A percentile compares a stretch with the other conserved stretches of the same genome.
phyloP scores from a whole-genome alignment of 2,888 invertebrate genomes.

The Phragmatobia fuliginosa region DNA sequence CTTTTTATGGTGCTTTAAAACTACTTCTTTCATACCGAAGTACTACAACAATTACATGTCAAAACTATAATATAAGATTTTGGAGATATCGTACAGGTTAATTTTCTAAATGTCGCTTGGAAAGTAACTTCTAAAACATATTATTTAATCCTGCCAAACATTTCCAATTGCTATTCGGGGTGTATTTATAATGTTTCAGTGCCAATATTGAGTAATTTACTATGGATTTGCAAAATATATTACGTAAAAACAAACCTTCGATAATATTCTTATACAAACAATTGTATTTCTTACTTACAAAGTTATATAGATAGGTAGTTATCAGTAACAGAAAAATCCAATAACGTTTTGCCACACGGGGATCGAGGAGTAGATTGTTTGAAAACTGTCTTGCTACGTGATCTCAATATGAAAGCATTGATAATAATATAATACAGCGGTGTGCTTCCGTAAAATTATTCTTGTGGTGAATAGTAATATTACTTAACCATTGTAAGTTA shows the following conservation, averaged over 20 bases:
- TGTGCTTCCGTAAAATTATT: not conserved
- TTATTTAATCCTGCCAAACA: too few species aligned
- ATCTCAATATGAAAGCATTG: constrained; percentile 6
- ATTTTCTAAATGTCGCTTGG: not conserved
- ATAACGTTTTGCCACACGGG: constrained; percentile 5
- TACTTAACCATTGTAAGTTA: not conserved
- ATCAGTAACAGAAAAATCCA: constrained; percentile 12
- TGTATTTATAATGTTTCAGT: not conserved
- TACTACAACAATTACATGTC: not conserved
- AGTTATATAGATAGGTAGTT: too few species aligned
- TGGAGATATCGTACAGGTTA: not conserved
- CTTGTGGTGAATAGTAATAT: not conserved
- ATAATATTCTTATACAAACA: not conserved
- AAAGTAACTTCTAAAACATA: too few species aligned
- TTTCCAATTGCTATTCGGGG: not conserved
- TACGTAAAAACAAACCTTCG: too few species aligned
- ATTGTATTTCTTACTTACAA: not conserved
- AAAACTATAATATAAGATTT: not conserved
- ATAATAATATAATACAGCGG: constrained; percentile 2
- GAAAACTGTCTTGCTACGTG: constrained; percentile 12
- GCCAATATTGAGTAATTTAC: not conserved
- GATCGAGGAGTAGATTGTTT: constrained; percentile 12
- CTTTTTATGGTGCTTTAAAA: too few species aligned
- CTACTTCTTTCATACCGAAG: not conserved
- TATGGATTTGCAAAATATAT: not conserved